These are phyloP conservation scores for Ictidomys tridecemlineatus DNA, from an alignment of 2,113 vertebrate genomes.

Conservation along the genomic window DNA sequence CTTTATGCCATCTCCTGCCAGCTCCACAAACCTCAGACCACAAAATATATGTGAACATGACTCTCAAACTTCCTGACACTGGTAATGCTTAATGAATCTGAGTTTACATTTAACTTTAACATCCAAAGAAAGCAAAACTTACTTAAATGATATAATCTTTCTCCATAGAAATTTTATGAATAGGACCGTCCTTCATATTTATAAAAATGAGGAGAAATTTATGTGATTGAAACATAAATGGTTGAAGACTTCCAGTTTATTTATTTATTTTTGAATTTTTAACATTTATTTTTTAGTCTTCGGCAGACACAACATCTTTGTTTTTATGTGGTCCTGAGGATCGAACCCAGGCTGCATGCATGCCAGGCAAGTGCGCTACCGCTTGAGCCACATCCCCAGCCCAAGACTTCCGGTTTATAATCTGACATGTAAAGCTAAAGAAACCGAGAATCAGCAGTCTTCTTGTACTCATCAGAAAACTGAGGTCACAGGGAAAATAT, in stretches of 20 bases:
- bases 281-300: too few species aligned
- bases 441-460: background rate
- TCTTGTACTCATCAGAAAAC: background rate
- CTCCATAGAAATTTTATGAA: background rate
- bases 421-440: too few species aligned
- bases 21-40: background rate
- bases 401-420: background rate
- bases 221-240: background rate
- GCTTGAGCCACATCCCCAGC: too few species aligned
- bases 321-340: too few species aligned
- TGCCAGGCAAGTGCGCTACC: too few species aligned
- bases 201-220: background rate
- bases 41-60: background rate
- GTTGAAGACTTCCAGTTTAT: background rate
- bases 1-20: background rate
- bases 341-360: too few species aligned
- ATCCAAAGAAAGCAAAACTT: background rate
- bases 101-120: constrained; percentile 5
- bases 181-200: background rate
- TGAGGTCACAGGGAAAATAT: background rate
- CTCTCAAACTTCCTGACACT: background rate
- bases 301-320: too few species aligned
- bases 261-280: too few species aligned
- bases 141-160: background rate
- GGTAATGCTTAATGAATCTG: background rate